Evolutionary conservation across 1,140 invertebrate genomes (phyloP).

Genomic region (Stegodyphus mimosarum): DNA sequence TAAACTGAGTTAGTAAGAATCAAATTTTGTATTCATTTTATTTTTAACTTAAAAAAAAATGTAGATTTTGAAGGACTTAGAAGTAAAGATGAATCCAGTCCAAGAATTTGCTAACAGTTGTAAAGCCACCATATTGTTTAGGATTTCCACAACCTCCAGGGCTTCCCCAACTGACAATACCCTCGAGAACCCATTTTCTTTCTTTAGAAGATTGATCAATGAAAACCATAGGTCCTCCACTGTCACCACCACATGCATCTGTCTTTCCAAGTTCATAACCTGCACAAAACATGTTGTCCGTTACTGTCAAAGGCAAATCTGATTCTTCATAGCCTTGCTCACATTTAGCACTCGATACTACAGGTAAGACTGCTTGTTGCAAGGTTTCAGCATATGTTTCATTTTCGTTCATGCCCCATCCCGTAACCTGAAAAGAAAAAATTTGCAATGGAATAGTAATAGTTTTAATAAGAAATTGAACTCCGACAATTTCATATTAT

Average conservation of each 20-base stretch:
- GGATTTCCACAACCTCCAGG: constrained; percentile 52
- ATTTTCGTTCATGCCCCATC: constrained; percentile 61
- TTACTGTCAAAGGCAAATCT: constrained; percentile 52
- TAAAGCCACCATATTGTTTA: constrained; percentile 58
- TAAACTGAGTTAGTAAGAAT: too few species aligned
- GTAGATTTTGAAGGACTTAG: not conserved
- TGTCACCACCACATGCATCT: constrained; percentile 60
- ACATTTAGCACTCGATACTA: constrained; percentile 18
- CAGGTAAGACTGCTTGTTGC: constrained; percentile 57
- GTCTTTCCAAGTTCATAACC: constrained; percentile 15
- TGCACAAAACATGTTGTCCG: constrained; percentile 61
- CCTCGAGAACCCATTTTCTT: constrained; percentile 59
- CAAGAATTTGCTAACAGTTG: constrained; percentile 50
- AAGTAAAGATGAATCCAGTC: constrained; percentile 56
- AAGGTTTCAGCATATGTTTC: constrained; percentile 54
- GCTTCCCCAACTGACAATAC: constrained; percentile 59
- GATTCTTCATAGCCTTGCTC: constrained; percentile 56
- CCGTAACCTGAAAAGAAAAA: constrained; percentile 43
- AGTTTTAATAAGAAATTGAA: too few species aligned
- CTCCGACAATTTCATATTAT: too few species aligned
- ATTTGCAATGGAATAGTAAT: too few species aligned
- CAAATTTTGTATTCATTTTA: too few species aligned
- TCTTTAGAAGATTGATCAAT: constrained; percentile 44
- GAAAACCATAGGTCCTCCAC: constrained; percentile 61
- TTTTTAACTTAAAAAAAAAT: too few species aligned